phyloP scores from a whole-genome alignment of 2,797 vertebrate genomes.

The Pyrrhura leucotis region DNA sequence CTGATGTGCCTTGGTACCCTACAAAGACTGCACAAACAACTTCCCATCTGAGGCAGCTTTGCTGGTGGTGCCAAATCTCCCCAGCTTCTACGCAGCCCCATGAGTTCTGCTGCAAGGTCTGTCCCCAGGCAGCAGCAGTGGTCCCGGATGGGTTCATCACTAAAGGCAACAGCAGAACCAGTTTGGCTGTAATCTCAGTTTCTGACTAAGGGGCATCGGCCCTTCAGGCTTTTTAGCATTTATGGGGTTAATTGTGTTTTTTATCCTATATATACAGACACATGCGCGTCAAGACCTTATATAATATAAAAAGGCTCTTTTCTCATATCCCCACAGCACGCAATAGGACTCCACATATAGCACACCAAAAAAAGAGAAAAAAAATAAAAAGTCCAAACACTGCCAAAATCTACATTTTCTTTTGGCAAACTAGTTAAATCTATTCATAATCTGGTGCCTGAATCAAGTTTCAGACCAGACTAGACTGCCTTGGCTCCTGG shows the following conservation, averaged over 20 bases:
- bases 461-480: constrained; percentile 86
- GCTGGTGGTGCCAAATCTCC: not conserved
- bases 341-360: constrained; percentile 79
- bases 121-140: not conserved
- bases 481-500: constrained; percentile 82
- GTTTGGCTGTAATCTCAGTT: not conserved
- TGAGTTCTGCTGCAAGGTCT: too few relatives aligned
- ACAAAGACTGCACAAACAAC: not conserved
- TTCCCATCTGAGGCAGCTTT: not conserved
- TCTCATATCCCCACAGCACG: constrained; percentile 80
- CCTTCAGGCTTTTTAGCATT: constrained; percentile 41
- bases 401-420: constrained; percentile 93
- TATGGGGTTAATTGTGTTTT: constrained; percentile 78
- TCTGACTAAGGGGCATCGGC: not conserved
- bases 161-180: not conserved
- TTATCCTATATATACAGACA: constrained; percentile 59
- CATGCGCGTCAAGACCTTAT: constrained; percentile 81
- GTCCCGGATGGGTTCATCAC: not conserved
- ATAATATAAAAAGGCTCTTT: constrained; percentile 88
- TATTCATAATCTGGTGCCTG: constrained; percentile 86
- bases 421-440: constrained; percentile 86
- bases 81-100: not conserved
- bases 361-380: constrained; percentile 73
- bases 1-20: fast-evolving
- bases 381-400: constrained; percentile 65